Conservation (phyloP, 1,140 invertebrate species). For the Zaprionus africanus region DNA sequence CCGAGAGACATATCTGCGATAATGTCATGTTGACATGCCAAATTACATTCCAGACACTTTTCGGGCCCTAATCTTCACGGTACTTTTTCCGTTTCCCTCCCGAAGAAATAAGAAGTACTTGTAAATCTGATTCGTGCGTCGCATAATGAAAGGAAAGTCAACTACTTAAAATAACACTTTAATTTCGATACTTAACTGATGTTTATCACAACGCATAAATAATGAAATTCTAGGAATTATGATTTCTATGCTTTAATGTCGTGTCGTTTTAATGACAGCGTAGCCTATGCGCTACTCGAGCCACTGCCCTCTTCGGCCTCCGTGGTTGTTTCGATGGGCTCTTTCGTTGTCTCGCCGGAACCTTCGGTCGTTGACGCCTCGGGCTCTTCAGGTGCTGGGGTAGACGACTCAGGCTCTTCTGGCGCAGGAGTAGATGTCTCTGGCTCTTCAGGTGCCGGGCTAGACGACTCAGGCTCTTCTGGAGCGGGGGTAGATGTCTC, state of each 20-base stretch:
- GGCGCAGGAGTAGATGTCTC: slow-evolving; percentile 19
- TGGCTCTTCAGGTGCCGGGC: not conserved
- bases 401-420: slow-evolving; percentile 18
- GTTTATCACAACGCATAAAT: slow-evolving; percentile 17
- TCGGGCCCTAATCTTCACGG: not conserved
- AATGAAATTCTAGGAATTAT: slow-evolving; percentile 36
- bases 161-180: slow-evolving; percentile 38
- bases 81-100: not conserved
- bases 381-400: slow-evolving; percentile 14
- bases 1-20: slow-evolving; percentile 1
- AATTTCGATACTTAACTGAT: slow-evolving; percentile 23
- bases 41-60: slow-evolving; percentile 8
- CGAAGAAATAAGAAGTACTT: too few relatives aligned
- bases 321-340: slow-evolving; percentile 26
- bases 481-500: slow-evolving; percentile 33
- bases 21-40: slow-evolving; percentile 25
- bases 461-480: slow-evolving; percentile 5
- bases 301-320: slow-evolving; percentile 48
- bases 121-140: slow-evolving; percentile 5
- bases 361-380: slow-evolving; percentile 20
- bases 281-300: slow-evolving; percentile 8
- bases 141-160: slow-evolving; percentile 30
- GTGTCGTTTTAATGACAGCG: not conserved
- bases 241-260: slow-evolving; percentile 25
- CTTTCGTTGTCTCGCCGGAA: slow-evolving; percentile 15